Conservation (phyloP, 2,113 vertebrate species). For the Albula goreensis region DNA sequence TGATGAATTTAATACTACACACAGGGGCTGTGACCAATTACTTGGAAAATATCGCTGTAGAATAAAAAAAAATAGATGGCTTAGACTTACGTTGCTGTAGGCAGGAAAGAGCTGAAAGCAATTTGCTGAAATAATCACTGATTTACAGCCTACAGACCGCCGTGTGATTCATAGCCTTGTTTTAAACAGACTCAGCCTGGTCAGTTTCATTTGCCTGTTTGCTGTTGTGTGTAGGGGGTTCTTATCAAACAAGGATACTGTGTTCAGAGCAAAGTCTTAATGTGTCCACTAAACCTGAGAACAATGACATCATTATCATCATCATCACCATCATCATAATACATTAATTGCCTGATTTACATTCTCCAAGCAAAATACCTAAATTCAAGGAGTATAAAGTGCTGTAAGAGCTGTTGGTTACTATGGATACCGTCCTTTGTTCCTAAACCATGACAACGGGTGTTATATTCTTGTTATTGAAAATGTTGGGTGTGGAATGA, state of each 20-base stretch:
- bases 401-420: constrained; percentile 1
- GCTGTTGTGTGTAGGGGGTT: background rate
- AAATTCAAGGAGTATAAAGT: background rate
- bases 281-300: background rate
- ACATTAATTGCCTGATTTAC: background rate
- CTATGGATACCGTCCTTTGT: constrained; percentile 13
- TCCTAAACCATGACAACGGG: background rate
- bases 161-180: background rate
- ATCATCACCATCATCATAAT: too few relatives aligned
- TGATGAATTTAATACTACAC: background rate
- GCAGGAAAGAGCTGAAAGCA: background rate
- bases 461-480: background rate
- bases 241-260: too few relatives aligned
- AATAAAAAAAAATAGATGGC: background rate
- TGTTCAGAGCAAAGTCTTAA: too few relatives aligned
- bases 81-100: background rate
- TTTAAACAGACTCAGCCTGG: background rate
- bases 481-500: background rate
- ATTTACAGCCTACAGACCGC: background rate
- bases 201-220: background rate
- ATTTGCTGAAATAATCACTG: background rate
- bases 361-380: background rate
- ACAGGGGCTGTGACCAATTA: constrained; percentile 5
- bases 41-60: background rate
- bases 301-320: too few relatives aligned